Base-by-base conservation (phyloP, 1,140 invertebrate genomes). In the Drosophila miranda region DNA sequence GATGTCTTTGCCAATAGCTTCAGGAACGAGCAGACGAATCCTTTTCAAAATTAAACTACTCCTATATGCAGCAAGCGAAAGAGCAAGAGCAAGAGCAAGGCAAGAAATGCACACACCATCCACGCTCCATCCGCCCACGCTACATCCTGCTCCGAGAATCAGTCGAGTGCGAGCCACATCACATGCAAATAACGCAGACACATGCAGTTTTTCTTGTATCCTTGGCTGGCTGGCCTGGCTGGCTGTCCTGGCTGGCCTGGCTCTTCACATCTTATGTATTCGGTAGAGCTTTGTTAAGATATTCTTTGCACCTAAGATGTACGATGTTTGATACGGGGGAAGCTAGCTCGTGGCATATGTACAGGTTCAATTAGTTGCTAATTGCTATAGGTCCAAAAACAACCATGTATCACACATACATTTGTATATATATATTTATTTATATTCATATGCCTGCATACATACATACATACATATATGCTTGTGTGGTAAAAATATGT, bases 151-250 rank as follows among this genome's bases (percentile, higher is more conserved):
- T 62, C 61, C 52, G 53, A 71, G 73, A 86, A 73, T 58, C 81
- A 81, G 78, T 86, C 75, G 72, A 77, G 80, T 82, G 77, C 53
- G 69, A 87, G 78, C 77, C 82, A 87, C 78, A 86, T 86, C 82
- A 87, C 78, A 86, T 86, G 82, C 81, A 87, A 86, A 86, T 86
- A 86, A 78, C 78, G 81, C 82, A 86, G 81, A 82, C 82, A 86
- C 74, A 86, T 86, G 78, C 82, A 87, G 73, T 86, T 86, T 86
- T 86, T 86, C 82, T 84, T 70, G 80, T 86, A 80, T 84, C 72
- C 80, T 76, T 78, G 71, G 61, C 59, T 48, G 50, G 52, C 54
- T 48, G 50, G 48, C 54, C 64, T 49, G 26, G 43, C 50, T 45
- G 71, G 58, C 59, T 48, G 50, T 44, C 54, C 59, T 48, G 50